Base-by-base conservation (phyloP, 2,888 invertebrate species). In the Ischnus inquisitorius region DNA sequence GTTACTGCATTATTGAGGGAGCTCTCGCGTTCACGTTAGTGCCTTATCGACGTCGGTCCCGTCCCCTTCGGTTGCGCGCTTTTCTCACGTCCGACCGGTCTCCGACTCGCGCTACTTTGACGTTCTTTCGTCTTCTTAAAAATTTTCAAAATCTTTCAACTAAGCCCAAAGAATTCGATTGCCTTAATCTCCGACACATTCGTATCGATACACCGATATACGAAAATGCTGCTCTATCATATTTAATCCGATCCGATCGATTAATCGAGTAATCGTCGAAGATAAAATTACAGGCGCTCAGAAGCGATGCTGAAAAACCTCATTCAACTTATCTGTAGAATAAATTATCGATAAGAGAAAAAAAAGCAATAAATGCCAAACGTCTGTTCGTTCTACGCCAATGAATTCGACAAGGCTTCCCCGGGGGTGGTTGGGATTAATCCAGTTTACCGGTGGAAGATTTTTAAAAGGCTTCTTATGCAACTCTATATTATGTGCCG, bases 361-460 rank as follows among this genome's bases (percentile, higher is more conserved):
- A 80, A 43, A 54, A 43, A 48, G 22, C 51, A 43, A 71, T 68
- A 34, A 34, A 34, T 34, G 34, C 34, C 79, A 77, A n/a, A 39
- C 3, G 19, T 54, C 64, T 64, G 14, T 22, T 86, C 85, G 83
- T 87, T 89, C 89, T 90, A 91, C 92, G 92, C 92, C 90, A 92
- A 90, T 91, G 92, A 90, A 86, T 90, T 89, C 88, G 89, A 85
- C 90, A 90, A 89, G 93, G 93, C 92, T 93, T 93, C 92, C 86
- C 86, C 89, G 65, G 83, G 88, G 89, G 89, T 85, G 90, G 90
- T 89, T 88, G 89, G 91, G 91, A 93, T 93, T 93, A 93, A 93
- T 93, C 93, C 92, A 91, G 91, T 93, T 93, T 93, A 91, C 92
- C 88, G 85, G 88, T 87, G 85, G 91, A 91, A 92, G 90, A 90